phyloP scores from a whole-genome alignment of 1,140 invertebrate genomes.

The Rhopalosiphum maidis region DNA sequence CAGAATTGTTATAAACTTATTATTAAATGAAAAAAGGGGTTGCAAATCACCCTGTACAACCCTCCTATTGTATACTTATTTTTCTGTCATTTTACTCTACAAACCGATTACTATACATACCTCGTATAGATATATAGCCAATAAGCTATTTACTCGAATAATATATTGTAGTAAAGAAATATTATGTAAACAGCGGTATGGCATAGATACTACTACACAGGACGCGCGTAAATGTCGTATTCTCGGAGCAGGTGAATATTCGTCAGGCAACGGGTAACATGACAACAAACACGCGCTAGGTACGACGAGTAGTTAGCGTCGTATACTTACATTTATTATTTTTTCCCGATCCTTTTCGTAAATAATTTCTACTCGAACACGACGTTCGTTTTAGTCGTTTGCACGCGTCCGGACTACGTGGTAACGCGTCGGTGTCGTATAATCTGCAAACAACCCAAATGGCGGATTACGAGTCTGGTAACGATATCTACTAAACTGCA shows the following conservation, averaged over 20 bases:
- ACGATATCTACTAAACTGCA: background rate
- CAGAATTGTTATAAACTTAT: too few relatives aligned
- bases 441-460: background rate
- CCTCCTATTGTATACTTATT: too few relatives aligned
- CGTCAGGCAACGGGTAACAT: conserved; percentile 6
- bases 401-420: background rate
- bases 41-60: too few relatives aligned
- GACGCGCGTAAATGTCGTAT: background rate
- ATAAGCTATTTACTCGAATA: background rate
- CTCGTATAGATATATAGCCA: too few relatives aligned
- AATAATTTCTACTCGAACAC: background rate
- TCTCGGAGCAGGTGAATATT: background rate
- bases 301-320: background rate
- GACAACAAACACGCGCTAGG: conserved; percentile 35
- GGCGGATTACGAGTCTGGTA: conserved; percentile 53
- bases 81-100: too few relatives aligned
- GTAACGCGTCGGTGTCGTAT: background rate
- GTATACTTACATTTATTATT: background rate
- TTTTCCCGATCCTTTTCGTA: background rate
- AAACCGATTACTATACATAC: too few relatives aligned
- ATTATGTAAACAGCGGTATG: background rate
- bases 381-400: background rate
- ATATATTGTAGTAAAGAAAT: background rate
- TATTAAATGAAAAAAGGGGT: too few relatives aligned
- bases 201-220: background rate